Conservation (phyloP, 2,888 invertebrate species). For the Leptinotarsa haldemani region DNA sequence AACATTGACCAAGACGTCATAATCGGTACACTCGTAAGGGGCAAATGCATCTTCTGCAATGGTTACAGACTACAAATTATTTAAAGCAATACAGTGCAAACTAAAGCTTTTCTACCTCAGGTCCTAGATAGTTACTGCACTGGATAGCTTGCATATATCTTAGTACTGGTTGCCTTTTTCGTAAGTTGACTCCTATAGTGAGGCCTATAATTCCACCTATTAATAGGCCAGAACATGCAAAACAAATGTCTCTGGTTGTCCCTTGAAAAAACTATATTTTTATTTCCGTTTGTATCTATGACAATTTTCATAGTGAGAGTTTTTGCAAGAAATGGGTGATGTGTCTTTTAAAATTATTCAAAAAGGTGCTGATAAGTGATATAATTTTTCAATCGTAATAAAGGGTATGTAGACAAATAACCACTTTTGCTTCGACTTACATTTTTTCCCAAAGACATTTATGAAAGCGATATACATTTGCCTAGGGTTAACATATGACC, state of each 20-base stretch:
- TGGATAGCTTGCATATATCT: conserved; percentile 68
- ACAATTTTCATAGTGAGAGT: background rate
- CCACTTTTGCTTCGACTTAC: conserved; percentile 49
- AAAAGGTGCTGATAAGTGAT: too few species aligned
- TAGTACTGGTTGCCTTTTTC: conserved; percentile 56
- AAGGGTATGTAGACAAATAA: too few species aligned
- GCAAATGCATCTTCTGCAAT: conserved; percentile 69
- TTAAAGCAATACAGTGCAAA: conserved; percentile 16
- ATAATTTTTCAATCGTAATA: too few species aligned
- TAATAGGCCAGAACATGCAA: conserved; percentile 65
- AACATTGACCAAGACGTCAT: conserved; percentile 72
- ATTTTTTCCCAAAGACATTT: conserved; percentile 55
- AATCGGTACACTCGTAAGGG: conserved; percentile 67
- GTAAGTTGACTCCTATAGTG: conserved; percentile 61
- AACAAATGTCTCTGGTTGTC: conserved; percentile 64
- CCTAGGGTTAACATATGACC: conserved; percentile 52
- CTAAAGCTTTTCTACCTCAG: conserved; percentile 61
- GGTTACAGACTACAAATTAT: conserved; percentile 66
- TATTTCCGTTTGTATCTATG: background rate
- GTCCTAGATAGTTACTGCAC: conserved; percentile 66
- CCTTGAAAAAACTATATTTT: conserved; percentile 56
- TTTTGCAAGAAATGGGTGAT: too few species aligned
- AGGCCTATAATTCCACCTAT: conserved; percentile 66
- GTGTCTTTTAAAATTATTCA: too few species aligned
- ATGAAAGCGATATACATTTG: conserved; percentile 53